phyloP scores from a whole-genome alignment of 2,797 vertebrate genomes.

The Tokudaia tokunoshimensis region DNA sequence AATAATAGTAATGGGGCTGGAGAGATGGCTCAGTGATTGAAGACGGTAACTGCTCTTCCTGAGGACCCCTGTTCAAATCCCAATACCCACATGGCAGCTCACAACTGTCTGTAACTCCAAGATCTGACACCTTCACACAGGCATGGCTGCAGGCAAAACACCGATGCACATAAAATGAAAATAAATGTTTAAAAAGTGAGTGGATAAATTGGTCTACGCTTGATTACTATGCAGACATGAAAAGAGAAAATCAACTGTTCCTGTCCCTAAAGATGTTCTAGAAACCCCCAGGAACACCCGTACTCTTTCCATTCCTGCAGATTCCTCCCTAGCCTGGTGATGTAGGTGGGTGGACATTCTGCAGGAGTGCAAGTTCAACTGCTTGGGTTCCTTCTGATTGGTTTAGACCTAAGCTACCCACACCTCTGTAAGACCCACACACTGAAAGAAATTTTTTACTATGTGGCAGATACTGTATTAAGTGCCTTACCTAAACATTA shows the following conservation, averaged over 20 bases:
- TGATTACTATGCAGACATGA: background rate
- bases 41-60: too few relatives aligned
- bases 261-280: background rate
- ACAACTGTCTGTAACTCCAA: too few relatives aligned
- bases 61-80: too few relatives aligned
- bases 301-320: background rate
- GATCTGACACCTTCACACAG: too few relatives aligned
- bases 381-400: background rate
- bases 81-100: too few relatives aligned
- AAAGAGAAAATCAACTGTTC: background rate
- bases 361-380: background rate
- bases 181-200: background rate
- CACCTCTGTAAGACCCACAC: background rate
- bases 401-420: background rate
- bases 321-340: background rate
- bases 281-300: background rate
- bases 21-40: too few relatives aligned
- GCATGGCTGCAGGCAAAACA: too few relatives aligned
- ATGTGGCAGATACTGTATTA: background rate
- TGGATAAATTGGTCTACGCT: background rate
- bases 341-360: background rate
- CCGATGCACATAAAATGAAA: too few relatives aligned
- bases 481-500: background rate
- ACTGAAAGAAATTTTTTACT: background rate
- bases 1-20: too few relatives aligned